Evolutionary conservation across 2,113 vertebrate genomes (phyloP), one percentile per base, ranked within the genome.

Genomic region (Podilymbus podiceps): DNA sequence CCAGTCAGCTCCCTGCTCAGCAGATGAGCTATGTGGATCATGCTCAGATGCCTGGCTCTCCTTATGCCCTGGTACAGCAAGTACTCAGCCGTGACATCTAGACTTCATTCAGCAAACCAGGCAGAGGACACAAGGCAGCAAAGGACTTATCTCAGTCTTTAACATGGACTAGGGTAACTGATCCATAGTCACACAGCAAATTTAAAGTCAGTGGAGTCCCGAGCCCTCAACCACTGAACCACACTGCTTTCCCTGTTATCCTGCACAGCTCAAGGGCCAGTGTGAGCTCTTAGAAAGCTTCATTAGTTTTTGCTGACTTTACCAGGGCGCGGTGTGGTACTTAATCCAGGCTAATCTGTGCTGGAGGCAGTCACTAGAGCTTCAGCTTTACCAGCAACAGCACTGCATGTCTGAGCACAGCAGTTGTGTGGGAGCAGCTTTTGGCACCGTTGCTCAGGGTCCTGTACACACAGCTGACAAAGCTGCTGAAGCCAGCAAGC

Each of bases 341-440:
- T 71, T 86, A 93, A 91, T 47, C n/a, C n/a, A 74, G 25, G 38
- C 59, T 97, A 89, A 95, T 95, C 91, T 59, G 42, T 25, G 67
- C 67, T 85, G 89, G 53, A 93, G 86, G 66, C 95, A 76, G 27
- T 24, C 35, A 30, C 47, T 47, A 47, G 47, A 87, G 52, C 46
- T 69, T 73, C 87, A 75, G 77, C 44, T 68, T 24, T 25, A 53
- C 55, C 87, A 88, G 67, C 58, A 60, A 75, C 38, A 82, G 50
- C 40, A 27, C 33, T 62, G 63, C 73, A 53, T 58, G 77, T 47
- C 89, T 0, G 0, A 75, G 44, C 88, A 92, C 38, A 88, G 31
- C 55, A 6, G 23, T 3, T 24, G 35, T 0, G 0, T 25, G 52
- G 76, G 50, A 93, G 28, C 47, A 64, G 63, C 68, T 84, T 59